A percentile compares a stretch with the other conserved stretches of the same genome.
Evolutionary conservation across 2,797 vertebrate species (phyloP).

Genomic region (Aerospiza tachiro): DNA sequence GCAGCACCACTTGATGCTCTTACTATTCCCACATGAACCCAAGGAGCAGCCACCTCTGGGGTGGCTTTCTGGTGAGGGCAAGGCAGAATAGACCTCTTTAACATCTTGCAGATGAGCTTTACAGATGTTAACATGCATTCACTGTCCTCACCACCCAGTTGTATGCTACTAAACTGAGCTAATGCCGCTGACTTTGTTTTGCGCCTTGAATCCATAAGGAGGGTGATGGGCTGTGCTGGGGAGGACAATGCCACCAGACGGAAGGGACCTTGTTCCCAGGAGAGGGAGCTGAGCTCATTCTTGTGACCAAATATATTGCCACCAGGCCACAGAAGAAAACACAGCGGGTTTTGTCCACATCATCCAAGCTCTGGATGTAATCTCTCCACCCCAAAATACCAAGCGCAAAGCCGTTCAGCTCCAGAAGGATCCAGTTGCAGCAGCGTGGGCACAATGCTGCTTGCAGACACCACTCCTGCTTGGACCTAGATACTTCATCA

Average conservation of each 20-base stretch:
- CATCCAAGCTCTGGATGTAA: neutral
- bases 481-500: neutral
- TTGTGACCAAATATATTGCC: neutral
- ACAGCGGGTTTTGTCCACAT: neutral
- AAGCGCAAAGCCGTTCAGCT: neutral
- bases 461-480: neutral
- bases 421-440: neutral
- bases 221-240: accelerated
- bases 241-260: neutral
- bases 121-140: neutral
- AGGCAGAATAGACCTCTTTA: neutral
- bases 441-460: neutral
- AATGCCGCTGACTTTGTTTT: neutral
- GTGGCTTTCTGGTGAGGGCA: neutral
- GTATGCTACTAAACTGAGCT: neutral
- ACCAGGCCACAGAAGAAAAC: neutral
- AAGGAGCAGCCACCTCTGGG: neutral
- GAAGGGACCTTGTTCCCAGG: neutral
- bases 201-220: neutral
- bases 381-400: neutral
- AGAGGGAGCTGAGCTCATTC: neutral
- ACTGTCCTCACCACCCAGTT: neutral
- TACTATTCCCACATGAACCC: neutral
- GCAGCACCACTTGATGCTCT: neutral
- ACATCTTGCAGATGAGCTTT: neutral